Base-by-base conservation (phyloP, 2,888 invertebrate genomes). In the Sialis fuliginosa region DNA sequence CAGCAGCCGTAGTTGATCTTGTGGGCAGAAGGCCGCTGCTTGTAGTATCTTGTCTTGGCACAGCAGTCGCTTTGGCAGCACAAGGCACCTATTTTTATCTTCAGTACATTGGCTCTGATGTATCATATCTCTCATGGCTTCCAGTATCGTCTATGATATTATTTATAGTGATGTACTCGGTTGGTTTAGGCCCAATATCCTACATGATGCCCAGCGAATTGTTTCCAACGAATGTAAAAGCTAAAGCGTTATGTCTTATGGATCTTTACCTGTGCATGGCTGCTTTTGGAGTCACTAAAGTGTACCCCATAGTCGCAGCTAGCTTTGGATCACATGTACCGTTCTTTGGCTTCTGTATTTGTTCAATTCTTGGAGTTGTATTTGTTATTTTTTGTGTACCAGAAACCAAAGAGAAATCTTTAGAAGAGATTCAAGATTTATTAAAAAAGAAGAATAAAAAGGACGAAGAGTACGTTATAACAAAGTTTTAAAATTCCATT, bases 141-240 rank as follows among this genome's bases (percentile, higher is more conserved):
- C 47, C 47, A 6, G 8, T 47, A 6, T 34, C 42, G 10, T 42
- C 47, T n/a, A 47, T 47, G 47, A 22, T 47, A 8, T 10, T 47
- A 10, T 47, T 42, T 34, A 42, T 47, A 35, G 47, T 47, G 7
- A 35, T 35, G 10, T 47, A 47, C 22, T 42, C 39, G 5, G 54
- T 59, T 12, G 67, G 67, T 0, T 51, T 67, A 13, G 65, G 62
- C 48, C 64, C 66, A 1, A 50, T 65, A 44, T 54, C 64, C 1
- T 64, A 63, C 47, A 60, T 63, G 58, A 64, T 66, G 58, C 58
- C 66, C 12, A 65, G 67, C 1, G 67, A 67, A 52, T 51, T 66
- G 5, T 67, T 67, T 50, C 61, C 67, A 0, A 62, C 64, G 1
- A 64, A 62, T 50, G 60, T 66, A 2, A 66, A 66, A 47, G 65